Evolutionary conservation across 2,113 vertebrate genomes (phyloP).

Genomic region (Etheostoma cragini): DNA sequence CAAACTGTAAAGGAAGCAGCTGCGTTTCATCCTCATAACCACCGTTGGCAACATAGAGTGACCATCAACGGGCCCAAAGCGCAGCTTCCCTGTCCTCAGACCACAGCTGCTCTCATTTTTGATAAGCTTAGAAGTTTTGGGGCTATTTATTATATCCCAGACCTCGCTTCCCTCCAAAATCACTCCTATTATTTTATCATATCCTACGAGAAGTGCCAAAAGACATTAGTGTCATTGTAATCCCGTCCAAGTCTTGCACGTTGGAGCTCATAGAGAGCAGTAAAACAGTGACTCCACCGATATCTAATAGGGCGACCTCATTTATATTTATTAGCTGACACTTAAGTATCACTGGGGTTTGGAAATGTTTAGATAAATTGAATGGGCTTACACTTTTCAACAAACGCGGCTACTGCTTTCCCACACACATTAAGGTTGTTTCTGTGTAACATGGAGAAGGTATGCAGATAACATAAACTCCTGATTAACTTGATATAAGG

Average conservation of each 20-base stretch:
- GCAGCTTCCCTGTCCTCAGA: constrained; percentile 25
- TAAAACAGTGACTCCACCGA: constrained; percentile 32
- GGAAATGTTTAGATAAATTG: constrained; percentile 51
- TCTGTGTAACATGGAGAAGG: not conserved
- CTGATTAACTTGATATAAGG: constrained; percentile 35
- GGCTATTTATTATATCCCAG: constrained; percentile 52
- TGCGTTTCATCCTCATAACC: constrained; percentile 67
- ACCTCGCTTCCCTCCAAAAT: constrained; percentile 54
- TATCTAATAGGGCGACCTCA: constrained; percentile 25
- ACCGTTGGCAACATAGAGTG: constrained; percentile 47
- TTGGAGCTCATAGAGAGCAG: constrained; percentile 49
- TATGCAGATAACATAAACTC: constrained; percentile 39
- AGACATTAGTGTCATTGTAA: constrained; percentile 49
- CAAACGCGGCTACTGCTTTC: constrained; percentile 33
- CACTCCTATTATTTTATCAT: constrained; percentile 43
- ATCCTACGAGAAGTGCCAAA: constrained; percentile 57
- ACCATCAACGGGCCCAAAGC: constrained; percentile 35
- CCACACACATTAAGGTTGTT: constrained; percentile 34
- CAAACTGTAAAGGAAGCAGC: constrained; percentile 63
- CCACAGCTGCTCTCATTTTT: constrained; percentile 66
- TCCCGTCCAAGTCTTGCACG: constrained; percentile 56
- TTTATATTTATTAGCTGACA: constrained; percentile 56
- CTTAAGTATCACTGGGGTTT: constrained; percentile 43
- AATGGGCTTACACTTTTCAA: constrained; percentile 46
- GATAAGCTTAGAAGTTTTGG: constrained; percentile 58